Evolutionary conservation across 2,113 vertebrate genomes (phyloP).

Genomic region (Sakesphorus luctuosus): DNA sequence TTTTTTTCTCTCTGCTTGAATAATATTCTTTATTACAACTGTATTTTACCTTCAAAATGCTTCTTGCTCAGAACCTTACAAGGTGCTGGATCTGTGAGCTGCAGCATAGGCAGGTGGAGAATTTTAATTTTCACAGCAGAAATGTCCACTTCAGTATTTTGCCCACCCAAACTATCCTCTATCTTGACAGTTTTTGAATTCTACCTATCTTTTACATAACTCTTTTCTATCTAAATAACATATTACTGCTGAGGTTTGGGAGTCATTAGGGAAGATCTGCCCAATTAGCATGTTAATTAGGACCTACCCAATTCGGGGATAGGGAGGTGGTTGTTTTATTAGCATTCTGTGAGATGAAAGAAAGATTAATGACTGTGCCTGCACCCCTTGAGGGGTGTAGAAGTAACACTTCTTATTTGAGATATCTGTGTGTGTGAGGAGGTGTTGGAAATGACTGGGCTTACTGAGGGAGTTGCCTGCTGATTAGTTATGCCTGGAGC

Average conservation of each 20-base stretch:
- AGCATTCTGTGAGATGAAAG: slow-evolving; percentile 55
- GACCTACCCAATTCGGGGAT: slow-evolving; percentile 30
- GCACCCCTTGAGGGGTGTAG: slow-evolving; percentile 21
- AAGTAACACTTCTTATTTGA: slow-evolving; percentile 26
- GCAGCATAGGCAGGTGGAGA: not conserved
- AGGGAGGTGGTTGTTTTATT: slow-evolving; percentile 60
- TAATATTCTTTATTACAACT: not conserved
- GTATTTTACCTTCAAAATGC: not conserved
- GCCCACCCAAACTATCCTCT: not conserved
- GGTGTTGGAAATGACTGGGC: slow-evolving; percentile 2
- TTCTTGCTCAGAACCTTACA: not conserved
- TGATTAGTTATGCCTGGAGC: slow-evolving; percentile 30
- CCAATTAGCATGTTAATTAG: slow-evolving; percentile 70
- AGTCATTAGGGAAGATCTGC: slow-evolving; percentile 63
- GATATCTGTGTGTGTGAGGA: not conserved
- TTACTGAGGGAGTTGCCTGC: slow-evolving; percentile 5
- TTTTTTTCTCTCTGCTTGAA: not conserved
- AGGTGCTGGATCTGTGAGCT: not conserved
- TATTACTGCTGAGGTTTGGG: slow-evolving; percentile 59
- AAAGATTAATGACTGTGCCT: slow-evolving; percentile 57
- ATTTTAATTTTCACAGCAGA: not conserved
- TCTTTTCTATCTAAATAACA: slow-evolving; percentile 61
- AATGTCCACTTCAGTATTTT: not conserved
- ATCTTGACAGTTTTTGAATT: not conserved
- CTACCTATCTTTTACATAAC: slow-evolving; percentile 31